These are phyloP conservation scores for Otocyon megalotis DNA, from an alignment of 2,113 vertebrate genomes.

Conservation along the genomic window DNA sequence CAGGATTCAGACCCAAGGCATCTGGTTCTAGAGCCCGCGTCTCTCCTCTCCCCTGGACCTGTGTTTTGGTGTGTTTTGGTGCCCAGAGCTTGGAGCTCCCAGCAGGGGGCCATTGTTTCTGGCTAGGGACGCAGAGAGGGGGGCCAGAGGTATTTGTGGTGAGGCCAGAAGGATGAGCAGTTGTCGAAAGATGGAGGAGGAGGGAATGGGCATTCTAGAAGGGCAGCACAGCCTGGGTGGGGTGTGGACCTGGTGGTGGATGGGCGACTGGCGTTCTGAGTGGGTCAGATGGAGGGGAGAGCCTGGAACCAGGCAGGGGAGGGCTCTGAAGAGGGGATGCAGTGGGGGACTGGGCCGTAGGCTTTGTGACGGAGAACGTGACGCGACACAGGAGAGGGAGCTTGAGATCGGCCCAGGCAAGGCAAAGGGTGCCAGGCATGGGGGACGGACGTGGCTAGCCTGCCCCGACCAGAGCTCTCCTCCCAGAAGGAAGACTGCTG, in stretches of 20 bases:
- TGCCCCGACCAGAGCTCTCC: background rate
- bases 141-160: background rate
- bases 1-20: accelerated
- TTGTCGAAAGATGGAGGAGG: background rate
- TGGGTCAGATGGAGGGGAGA: background rate
- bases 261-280: accelerated
- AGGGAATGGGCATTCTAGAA: background rate
- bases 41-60: background rate
- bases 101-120: background rate
- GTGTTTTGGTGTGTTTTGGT: accelerated
- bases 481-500: background rate
- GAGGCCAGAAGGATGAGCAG: background rate
- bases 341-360: background rate
- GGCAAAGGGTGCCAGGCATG: background rate
- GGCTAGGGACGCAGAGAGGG: background rate
- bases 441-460: accelerated
- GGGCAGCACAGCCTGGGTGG: background rate
- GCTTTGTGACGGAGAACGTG: background rate
- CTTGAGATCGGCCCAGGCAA: background rate
- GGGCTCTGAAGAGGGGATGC: background rate
- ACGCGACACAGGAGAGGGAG: background rate
- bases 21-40: background rate
- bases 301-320: background rate
- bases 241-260: background rate
- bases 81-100: background rate